phyloP scores from a whole-genome alignment of 2,888 invertebrate genomes.

The Parthenolecanium corni region DNA sequence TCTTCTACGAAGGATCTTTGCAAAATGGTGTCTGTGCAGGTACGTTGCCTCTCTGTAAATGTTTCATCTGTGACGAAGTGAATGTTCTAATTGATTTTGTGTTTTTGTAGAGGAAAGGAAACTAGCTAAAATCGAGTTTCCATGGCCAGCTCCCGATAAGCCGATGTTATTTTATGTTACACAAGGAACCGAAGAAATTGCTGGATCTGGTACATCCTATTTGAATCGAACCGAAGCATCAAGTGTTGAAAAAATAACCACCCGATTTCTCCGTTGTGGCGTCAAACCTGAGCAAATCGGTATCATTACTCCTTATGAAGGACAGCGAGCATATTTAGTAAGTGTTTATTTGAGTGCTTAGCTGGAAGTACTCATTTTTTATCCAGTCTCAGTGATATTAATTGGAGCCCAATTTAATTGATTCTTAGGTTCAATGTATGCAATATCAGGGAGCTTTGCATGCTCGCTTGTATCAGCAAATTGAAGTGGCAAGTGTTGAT shows the following conservation, averaged over 20 bases:
- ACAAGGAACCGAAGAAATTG: slow-evolving; percentile 96
- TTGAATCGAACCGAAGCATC: slow-evolving; percentile 96
- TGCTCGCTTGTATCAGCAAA: slow-evolving; percentile 92
- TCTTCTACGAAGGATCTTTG: slow-evolving; percentile 96
- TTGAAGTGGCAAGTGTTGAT: slow-evolving; percentile 98
- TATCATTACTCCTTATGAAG: slow-evolving; percentile 97
- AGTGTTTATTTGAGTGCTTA: slow-evolving; percentile 34
- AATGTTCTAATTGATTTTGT: not conserved
- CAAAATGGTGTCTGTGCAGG: slow-evolving; percentile 96
- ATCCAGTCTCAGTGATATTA: not conserved
- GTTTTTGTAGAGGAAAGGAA: slow-evolving; percentile 66
- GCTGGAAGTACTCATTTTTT: not conserved
- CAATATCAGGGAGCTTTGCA: slow-evolving; percentile 96
- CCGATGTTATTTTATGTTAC: slow-evolving; percentile 99
- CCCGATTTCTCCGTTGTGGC: slow-evolving; percentile 84
- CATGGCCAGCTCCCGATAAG: slow-evolving; percentile 91
- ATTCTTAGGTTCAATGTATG: slow-evolving; percentile 71
- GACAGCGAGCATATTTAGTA: slow-evolving; percentile 89
- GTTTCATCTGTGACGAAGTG: not conserved
- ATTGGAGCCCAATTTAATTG: not conserved
- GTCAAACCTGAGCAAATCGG: slow-evolving; percentile 97
- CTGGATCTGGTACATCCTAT: slow-evolving; percentile 96
- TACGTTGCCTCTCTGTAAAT: slow-evolving; percentile 34
- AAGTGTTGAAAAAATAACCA: slow-evolving; percentile 95
- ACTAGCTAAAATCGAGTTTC: slow-evolving; percentile 82